Base-by-base conservation (phyloP, 2,888 invertebrate species). In the Rhamnusium bicolor region DNA sequence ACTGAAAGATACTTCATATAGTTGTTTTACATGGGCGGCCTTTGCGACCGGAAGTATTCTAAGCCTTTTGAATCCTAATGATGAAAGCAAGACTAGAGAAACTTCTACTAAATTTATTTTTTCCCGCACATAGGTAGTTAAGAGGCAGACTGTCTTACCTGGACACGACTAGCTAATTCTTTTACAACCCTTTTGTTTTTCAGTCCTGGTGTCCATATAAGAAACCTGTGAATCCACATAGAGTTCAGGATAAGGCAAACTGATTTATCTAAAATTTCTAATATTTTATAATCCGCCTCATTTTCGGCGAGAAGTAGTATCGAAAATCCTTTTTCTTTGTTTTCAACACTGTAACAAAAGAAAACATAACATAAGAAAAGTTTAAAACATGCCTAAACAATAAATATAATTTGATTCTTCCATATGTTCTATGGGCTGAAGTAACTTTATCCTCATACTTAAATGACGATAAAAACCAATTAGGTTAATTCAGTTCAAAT, bases 191-290 rank as follows among this genome's bases (percentile, higher is more conserved):
- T 82, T 49, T 76, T 78, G 51, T 67, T 79, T 29, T 77, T 83
- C 14, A 77, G 65, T 27, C 86, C 85, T 7, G 88, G 88, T 60
- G 85, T 84, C 88, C 88, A 89, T 54, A 88, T 83, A 46, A 88
- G 75, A 73, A 87, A 86, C 71, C 84, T 83, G 7, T 80, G 73
- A 47, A 88, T 80, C 71, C 81, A 85, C 49, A 87, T 81, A 65
- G 85, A 85, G 82, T 89, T 89, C 80, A 87, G 85, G 51, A 90
- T 83, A 29, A 90, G 86, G 74, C 86, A 84, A 32, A 90, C 83
- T 6, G 90, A 88, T 82, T 89, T 89, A 81, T 91, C 90, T 79
- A 91, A 79, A 6, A 90, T 85, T 79, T 90, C 90, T 75, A 90
- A 80, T 60, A 87, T 84, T 78, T 85, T 87, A 69, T 86, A 82